Conservation (phyloP, 2,113 vertebrate genomes). For the Aptenodytes patagonicus region DNA sequence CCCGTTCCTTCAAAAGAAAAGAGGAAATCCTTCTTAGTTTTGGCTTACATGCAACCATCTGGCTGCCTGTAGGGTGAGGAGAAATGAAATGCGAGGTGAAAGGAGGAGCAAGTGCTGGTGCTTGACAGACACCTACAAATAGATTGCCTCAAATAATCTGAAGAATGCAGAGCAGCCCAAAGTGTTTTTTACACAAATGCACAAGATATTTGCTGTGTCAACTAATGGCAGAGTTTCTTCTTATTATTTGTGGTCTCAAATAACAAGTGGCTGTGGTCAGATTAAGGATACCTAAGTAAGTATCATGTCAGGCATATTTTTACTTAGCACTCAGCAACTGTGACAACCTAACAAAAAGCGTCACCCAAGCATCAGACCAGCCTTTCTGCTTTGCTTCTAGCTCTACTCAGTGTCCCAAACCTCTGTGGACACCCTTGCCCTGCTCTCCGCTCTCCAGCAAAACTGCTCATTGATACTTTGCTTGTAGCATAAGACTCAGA, state of each 20-base stretch:
- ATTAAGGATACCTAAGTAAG: neutral
- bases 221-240: neutral
- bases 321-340: neutral
- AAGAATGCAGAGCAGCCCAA: neutral
- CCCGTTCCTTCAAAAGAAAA: neutral
- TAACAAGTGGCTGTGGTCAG: neutral
- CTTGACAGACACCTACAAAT: neutral
- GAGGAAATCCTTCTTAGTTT: constrained; percentile 3
- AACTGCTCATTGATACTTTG: neutral
- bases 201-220: neutral
- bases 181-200: neutral
- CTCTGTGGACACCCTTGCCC: neutral
- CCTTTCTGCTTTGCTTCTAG: neutral
- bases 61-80: neutral
- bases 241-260: neutral
- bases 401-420: neutral
- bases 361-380: neutral
- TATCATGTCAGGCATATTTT: neutral
- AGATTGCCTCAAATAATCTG: neutral
- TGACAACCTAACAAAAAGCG: neutral
- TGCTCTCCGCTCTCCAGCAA: neutral
- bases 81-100: neutral
- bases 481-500: neutral
- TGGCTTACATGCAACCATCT: neutral
- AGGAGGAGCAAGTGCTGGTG: neutral